phyloP scores from a whole-genome alignment of 2,888 invertebrate genomes.

The Zele albiditarsus region DNA sequence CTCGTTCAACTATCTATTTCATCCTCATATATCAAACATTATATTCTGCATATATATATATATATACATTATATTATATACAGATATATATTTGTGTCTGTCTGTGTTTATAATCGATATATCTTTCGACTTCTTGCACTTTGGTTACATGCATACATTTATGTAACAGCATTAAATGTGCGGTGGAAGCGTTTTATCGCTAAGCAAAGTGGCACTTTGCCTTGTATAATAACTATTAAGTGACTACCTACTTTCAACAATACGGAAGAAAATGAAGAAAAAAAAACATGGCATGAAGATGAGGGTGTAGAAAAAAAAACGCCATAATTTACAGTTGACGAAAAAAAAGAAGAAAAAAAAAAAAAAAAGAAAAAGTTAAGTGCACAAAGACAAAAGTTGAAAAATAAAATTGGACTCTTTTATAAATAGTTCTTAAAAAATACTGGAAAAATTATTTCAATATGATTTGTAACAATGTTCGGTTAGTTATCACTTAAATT shows the following conservation, averaged over 20 bases:
- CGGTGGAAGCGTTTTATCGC: constrained; percentile 22
- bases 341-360: neutral
- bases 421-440: neutral
- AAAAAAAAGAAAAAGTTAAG: neutral
- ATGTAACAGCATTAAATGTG: constrained; percentile 2
- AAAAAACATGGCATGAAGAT: neutral
- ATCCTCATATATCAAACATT: neutral
- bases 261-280: neutral
- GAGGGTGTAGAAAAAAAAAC: constrained; percentile 6
- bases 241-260: neutral
- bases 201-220: constrained; percentile 9
- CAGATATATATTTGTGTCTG: constrained; percentile 7
- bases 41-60: neutral
- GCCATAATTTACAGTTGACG: neutral
- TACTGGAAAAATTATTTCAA: neutral
- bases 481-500: no score
- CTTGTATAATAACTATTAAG: constrained; percentile 13
- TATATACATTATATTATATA: constrained; percentile 10
- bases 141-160: constrained; percentile 1
- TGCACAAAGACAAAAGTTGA: neutral
- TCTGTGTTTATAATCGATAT: neutral
- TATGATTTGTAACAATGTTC: neutral
- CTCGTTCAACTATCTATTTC: constrained; percentile 15
- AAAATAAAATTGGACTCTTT: neutral
- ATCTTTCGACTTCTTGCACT: neutral